Evolutionary conservation across 2,797 vertebrate species (phyloP).

Genomic region (Emys orbicularis): DNA sequence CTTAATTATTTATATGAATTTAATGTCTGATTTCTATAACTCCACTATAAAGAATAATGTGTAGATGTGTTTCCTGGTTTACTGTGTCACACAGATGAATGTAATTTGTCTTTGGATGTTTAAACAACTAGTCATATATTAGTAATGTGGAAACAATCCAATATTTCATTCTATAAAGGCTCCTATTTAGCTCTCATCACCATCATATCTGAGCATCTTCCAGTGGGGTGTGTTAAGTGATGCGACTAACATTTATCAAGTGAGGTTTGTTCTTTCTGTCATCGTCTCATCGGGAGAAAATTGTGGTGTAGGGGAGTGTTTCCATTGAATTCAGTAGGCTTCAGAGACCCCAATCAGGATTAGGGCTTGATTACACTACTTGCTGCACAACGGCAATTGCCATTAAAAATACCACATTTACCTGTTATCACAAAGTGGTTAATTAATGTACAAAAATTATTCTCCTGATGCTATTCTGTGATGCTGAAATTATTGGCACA

Average conservation of each 20-base stretch:
- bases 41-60: conserved; percentile 7
- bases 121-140: not conserved
- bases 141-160: not conserved
- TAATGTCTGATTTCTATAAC: not conserved
- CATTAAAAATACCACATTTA: not conserved
- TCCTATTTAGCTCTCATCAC: not conserved
- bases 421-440: rapidly evolving
- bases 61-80: not conserved
- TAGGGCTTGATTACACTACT: not conserved
- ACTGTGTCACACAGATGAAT: not conserved
- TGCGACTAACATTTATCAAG: not conserved
- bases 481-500: not conserved
- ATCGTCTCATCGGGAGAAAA: not conserved
- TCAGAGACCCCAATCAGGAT: not conserved
- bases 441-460: not conserved
- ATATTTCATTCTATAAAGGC: not conserved
- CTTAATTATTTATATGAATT: not conserved
- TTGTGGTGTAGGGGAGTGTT: not conserved
- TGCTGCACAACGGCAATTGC: not conserved
- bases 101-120: not conserved
- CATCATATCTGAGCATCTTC: not conserved
- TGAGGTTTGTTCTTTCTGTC: too few species aligned
- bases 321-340: not conserved
- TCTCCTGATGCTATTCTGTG: not conserved
- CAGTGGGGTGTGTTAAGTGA: not conserved